These are phyloP conservation scores for Piscicola geometra DNA, from an alignment of 2,888 invertebrate genomes.

Conservation along the genomic window DNA sequence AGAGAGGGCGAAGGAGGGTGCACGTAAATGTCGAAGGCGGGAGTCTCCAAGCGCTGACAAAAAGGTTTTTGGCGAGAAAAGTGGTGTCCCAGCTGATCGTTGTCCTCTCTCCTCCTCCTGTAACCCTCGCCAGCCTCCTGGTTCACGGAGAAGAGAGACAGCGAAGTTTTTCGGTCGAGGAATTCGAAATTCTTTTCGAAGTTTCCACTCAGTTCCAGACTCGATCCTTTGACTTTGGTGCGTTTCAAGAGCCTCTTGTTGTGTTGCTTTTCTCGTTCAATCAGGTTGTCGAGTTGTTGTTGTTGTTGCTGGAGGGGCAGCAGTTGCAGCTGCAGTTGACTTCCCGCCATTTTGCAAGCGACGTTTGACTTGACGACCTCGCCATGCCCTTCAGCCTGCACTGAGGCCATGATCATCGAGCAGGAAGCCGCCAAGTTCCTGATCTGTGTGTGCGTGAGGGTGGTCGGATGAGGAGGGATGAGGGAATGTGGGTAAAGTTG, in stretches of 20 bases:
- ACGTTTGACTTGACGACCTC: slow-evolving; percentile 21
- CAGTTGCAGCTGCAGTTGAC: slow-evolving; percentile 1
- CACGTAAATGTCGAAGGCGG: background rate
- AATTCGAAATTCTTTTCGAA: background rate
- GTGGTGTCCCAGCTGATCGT: background rate
- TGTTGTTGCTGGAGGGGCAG: slow-evolving; percentile 7
- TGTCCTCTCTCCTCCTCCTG: background rate
- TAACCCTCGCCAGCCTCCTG: background rate
- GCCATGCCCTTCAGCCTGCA: slow-evolving; percentile 16
- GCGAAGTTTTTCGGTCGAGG: background rate
- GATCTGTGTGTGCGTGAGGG: background rate
- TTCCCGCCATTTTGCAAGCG: background rate
- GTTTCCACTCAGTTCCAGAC: background rate
- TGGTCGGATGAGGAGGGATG: too few relatives aligned
- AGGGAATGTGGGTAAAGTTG: too few relatives aligned
- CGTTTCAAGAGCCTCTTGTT: background rate
- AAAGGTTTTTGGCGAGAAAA: background rate
- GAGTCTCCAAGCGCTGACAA: background rate
- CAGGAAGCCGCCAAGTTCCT: slow-evolving; percentile 28
- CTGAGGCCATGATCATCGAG: slow-evolving; percentile 29
- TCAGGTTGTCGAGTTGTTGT: background rate
- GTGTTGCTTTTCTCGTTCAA: background rate
- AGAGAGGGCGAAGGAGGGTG: background rate
- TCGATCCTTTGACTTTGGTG: background rate
- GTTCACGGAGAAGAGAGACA: background rate